Percentiles rank a stretch among this genome's conserved stretches.
Evolutionary conservation across 1,140 invertebrate genomes (phyloP).

Genomic region (Bradynema listronoti): DNA sequence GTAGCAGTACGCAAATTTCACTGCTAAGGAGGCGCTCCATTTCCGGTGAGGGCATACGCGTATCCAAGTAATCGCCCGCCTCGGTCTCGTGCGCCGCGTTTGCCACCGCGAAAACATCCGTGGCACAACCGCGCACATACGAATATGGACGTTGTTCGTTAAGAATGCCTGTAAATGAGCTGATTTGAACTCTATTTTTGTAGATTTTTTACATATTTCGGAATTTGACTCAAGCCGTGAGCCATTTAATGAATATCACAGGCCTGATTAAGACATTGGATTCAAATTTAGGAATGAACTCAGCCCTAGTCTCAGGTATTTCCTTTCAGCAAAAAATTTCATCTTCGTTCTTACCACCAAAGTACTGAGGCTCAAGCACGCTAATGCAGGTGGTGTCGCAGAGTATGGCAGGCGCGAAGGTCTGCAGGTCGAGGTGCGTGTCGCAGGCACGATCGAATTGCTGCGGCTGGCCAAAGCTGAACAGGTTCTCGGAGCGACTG

Average conservation of each 20-base stretch:
- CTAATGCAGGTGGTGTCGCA: conserved; percentile 37
- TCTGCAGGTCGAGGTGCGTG: conserved; percentile 25
- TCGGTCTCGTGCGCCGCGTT: conserved; percentile 3
- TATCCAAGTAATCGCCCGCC: not conserved
- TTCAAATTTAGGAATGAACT: too few relatives aligned
- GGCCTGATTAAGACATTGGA: too few relatives aligned
- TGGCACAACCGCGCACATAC: conserved; percentile 41
- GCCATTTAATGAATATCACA: too few relatives aligned
- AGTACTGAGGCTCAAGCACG: conserved; percentile 37
- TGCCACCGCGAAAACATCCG: conserved; percentile 38
- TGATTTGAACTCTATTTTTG: conserved; percentile 19
- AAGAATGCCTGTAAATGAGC: conserved; percentile 22
- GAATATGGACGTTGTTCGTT: conserved; percentile 36
- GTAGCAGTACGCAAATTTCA: conserved; percentile 31
- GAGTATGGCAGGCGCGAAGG: conserved; percentile 28
- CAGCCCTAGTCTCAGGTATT: too few relatives aligned
- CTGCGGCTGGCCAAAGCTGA: conserved; percentile 36
- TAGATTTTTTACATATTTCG: too few relatives aligned
- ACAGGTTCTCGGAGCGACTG: conserved; percentile 25
- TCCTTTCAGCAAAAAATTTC: too few relatives aligned
- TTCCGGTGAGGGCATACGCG: conserved; percentile 22
- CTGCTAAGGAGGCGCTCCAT: conserved; percentile 33
- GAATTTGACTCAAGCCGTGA: too few relatives aligned
- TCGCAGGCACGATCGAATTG: conserved; percentile 36
- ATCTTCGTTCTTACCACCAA: conserved; percentile 37